These are phyloP conservation scores for Apoda limacodes DNA, from an alignment of 2,888 invertebrate species.

Conservation along the genomic window DNA sequence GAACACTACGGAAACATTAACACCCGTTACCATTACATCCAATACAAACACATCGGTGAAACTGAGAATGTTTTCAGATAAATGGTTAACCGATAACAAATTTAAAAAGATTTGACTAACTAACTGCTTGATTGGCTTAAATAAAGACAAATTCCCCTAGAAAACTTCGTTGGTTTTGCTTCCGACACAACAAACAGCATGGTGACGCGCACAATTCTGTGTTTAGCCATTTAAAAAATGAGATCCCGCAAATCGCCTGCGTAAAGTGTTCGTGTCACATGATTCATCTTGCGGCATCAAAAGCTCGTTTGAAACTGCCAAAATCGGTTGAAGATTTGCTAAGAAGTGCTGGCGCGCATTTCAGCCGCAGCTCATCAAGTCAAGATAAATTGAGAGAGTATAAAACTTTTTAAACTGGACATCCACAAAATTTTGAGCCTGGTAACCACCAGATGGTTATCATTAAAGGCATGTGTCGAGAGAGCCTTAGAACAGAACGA, in stretches of 20 bases:
- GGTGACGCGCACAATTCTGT: conserved; percentile 21
- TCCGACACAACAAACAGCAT: conserved; percentile 28
- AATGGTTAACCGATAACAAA: too few relatives aligned
- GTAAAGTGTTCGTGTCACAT: conserved; percentile 34
- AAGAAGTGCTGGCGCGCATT: conserved; percentile 15
- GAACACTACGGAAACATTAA: too few relatives aligned
- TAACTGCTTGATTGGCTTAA: too few relatives aligned
- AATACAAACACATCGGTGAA: too few relatives aligned
- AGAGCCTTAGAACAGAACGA: conserved; percentile 31
- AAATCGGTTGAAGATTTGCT: conserved; percentile 18
- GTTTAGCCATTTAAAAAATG: conserved; percentile 13
- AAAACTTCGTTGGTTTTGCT: conserved; percentile 23
- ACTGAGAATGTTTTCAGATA: too few relatives aligned
- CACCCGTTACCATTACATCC: too few relatives aligned
- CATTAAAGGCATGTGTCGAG: conserved; percentile 29
- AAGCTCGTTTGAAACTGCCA: conserved; percentile 31
- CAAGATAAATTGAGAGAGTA: conserved; percentile 25
- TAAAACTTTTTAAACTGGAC: conserved; percentile 27
- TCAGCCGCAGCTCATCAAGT: conserved; percentile 15
- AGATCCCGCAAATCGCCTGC: conserved; percentile 23
- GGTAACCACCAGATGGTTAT: conserved; percentile 27
- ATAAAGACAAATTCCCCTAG: too few relatives aligned
- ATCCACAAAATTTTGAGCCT: conserved; percentile 25
- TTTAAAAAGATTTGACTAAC: too few relatives aligned
- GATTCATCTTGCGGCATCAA: conserved; percentile 26